Evolutionary conservation across 2,888 invertebrate species (phyloP).

Genomic region (Drosophila koepferae): DNA sequence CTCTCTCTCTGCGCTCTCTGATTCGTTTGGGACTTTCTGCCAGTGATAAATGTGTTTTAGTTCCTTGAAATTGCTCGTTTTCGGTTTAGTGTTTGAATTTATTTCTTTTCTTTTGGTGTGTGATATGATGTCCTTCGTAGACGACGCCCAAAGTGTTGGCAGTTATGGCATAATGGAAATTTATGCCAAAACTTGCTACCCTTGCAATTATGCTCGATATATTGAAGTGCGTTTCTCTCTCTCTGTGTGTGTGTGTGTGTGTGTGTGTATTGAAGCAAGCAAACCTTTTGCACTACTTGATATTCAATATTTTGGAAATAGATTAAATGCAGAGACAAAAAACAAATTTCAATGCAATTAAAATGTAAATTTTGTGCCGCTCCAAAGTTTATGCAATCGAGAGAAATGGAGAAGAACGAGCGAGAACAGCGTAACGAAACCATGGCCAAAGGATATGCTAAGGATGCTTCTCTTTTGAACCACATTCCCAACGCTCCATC

Average conservation of each 20-base stretch:
- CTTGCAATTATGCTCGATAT: constrained; percentile 70
- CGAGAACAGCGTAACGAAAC: constrained; percentile 11
- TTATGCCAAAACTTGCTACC: constrained; percentile 66
- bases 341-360: constrained; percentile 81
- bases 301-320: constrained; percentile 78
- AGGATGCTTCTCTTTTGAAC: constrained; percentile 17
- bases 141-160: constrained; percentile 54
- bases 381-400: constrained; percentile 67
- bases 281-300: constrained; percentile 54
- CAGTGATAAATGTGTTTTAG: constrained; percentile 69
- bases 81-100: constrained; percentile 72
- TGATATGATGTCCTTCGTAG: constrained; percentile 29
- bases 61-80: constrained; percentile 74
- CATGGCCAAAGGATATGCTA: constrained; percentile 50
- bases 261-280: background rate
- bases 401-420: constrained; percentile 1
- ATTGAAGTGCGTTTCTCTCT: constrained; percentile 28
- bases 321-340: constrained; percentile 65
- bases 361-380: constrained; percentile 76
- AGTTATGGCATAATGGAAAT: constrained; percentile 73
- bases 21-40: constrained; percentile 11
- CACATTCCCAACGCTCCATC: background rate
- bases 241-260: too few species aligned
- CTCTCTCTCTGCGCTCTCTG: background rate
- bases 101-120: constrained; percentile 48